Evolutionary conservation across 2,113 vertebrate genomes (phyloP), one percentile per base, ranked within the genome.

Genomic region (Pagrus major): DNA sequence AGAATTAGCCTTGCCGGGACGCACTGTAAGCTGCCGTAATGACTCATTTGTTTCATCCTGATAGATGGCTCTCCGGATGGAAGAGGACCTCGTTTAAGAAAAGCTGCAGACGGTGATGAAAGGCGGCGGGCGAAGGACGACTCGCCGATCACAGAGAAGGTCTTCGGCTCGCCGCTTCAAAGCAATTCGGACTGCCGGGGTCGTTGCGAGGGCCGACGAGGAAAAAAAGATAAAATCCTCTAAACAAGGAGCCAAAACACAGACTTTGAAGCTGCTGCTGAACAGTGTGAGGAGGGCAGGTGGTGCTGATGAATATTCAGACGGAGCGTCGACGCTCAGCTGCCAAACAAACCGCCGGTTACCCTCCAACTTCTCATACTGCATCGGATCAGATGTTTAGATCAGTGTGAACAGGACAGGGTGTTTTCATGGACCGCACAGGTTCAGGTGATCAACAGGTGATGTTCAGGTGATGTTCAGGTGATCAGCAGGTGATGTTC

Each of bases 41-140:
- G 92, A 90, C 76, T 87, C 86, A 80, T 90, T 89, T 77, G 85
- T 89, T 93, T 92, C 91, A 92, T 92, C 86, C 86, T 93, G 92
- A 93, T 85, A 25, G 90, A 93, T 88, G 89, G 76, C 70, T 84
- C 80, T 79, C 85, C 49, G 64, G 76, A 74, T 46, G 76, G 77
- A 84, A 61, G 67, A 83, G 70, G 86, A 90, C 83, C 71, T 71
- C 68, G 72, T 87, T 78, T 69, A 80, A 71, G 71, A 71, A 70
- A 54, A 79, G 54, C 77, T 31, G 44, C 47, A 78, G 84, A 84
- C 55, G 61, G 52, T 5, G 37, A 67, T 47, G 66, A 63, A 71
- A 59, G 59, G 29, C 58, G 54, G 76, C 52, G 41, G 83, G 71
- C 71, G 68, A 89, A 93, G 88, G 86, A 87, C 69, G 61, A n/a